These are phyloP conservation scores for Epistrophella euchroma DNA, from an alignment of 2,888 invertebrate genomes.

Conservation along the genomic window DNA sequence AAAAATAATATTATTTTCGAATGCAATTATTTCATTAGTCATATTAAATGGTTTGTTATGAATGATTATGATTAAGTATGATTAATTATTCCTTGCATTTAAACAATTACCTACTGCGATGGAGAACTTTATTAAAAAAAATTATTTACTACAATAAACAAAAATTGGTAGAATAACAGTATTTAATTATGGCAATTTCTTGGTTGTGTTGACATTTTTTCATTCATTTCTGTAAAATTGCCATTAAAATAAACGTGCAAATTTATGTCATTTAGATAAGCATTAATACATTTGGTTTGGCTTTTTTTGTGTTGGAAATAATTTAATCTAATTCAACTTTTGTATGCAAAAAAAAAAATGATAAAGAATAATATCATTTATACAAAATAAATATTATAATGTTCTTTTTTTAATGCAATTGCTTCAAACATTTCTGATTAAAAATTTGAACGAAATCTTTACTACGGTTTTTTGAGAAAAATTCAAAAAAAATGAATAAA, in stretches of 20 bases:
- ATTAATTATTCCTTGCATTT: not conserved
- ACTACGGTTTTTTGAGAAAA: too few relatives aligned
- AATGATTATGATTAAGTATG: not conserved
- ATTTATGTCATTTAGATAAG: not conserved
- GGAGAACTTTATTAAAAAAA: not conserved
- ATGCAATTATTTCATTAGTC: slow-evolving; percentile 1
- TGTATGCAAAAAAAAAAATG: too few relatives aligned
- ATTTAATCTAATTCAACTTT: too few relatives aligned
- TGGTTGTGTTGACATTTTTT: not conserved
- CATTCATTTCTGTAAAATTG: not conserved
- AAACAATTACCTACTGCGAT: not conserved
- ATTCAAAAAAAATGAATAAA: too few relatives aligned
- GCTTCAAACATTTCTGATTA: too few relatives aligned
- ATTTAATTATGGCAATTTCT: not conserved
- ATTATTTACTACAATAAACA: not conserved
- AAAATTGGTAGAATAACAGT: not conserved
- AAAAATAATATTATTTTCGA: not conserved
- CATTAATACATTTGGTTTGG: not conserved
- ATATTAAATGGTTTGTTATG: not conserved
- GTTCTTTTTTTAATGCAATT: too few relatives aligned
- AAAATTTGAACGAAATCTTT: too few relatives aligned
- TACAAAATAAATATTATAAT: too few relatives aligned
- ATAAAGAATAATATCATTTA: too few relatives aligned
- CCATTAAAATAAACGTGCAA: not conserved
- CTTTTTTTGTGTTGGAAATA: not conserved